Evolutionary conservation across 1,140 invertebrate genomes (phyloP), one percentile per base, ranked within the genome.

Genomic region (Wasmannia auropunctata): DNA sequence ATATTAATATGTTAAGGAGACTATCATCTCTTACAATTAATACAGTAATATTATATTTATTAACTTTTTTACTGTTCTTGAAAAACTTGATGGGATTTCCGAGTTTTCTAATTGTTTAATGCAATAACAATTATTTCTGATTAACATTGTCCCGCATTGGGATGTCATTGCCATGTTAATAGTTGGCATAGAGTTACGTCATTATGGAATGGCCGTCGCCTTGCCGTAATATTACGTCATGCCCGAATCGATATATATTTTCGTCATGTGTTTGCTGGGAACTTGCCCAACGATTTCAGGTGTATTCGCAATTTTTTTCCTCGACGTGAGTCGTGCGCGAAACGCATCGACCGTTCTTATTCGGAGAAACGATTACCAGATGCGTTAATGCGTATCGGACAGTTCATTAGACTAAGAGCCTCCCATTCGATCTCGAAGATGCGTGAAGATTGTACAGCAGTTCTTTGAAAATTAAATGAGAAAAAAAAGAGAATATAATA

Each of bases 301-400:
- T 25, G 19, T 65, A 65, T n/a, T 69, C 16, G 14, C 40, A 46
- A 69, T 69, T 69, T 69, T 43, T 69, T 46, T 69, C 14, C 46
- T 2, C 7, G 7, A 28, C 22, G 14, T 43, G 7, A 7, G 22
- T 69, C 46, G n/a, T 7, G 14, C 14, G 14, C 5, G 40, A 40
- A 40, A 25, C 3, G 3, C 5, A 43, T 69, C 37, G 40, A 69
- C 14, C 7, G 40, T 3, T 69, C 22, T 69, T 25, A 46, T 69
- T 69, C 65, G 8, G 40, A 69, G 65, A 69, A 69, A 43, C 40
- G 40, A 43, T 69, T 69, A 69, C 22, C 3, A 19, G 11, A 25
- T 43, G 14, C 3, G 7, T 69, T 69, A 46, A 16, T 28, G 7
- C 16, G 3, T 46, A 46, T 25, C 3, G 14, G 3, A 16, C 4